A percentile compares a stretch with the other conserved stretches of the same genome.
Evolutionary conservation across 1,140 invertebrate genomes (phyloP).

Genomic region (Coenobita brevimanus): DNA sequence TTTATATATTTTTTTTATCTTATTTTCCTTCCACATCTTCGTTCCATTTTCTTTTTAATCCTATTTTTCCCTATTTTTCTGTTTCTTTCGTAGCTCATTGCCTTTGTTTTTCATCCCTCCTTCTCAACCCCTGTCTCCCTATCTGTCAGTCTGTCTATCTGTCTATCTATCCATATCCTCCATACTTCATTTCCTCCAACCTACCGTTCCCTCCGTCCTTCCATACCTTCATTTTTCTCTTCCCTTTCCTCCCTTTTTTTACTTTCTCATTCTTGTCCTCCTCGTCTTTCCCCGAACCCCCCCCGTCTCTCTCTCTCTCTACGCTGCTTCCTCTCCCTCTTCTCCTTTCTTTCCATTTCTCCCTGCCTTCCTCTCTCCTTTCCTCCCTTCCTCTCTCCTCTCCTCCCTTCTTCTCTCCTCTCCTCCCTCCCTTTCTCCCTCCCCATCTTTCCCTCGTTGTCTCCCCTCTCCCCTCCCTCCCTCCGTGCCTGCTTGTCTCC

Average conservation of each 20-base stretch:
- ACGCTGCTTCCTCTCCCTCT: not conserved
- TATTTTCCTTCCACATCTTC: not conserved
- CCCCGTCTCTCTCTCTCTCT: not conserved
- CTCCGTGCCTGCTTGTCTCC: not conserved
- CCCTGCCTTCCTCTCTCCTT: not conserved
- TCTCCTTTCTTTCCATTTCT: not conserved
- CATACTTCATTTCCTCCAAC: not conserved
- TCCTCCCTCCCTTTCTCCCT: conserved; percentile 2
- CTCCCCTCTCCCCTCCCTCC: not conserved
- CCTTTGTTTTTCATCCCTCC: not conserved
- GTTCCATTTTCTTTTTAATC: not conserved
- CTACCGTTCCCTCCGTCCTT: not conserved
- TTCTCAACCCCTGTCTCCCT: not conserved
- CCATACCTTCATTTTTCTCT: not conserved
- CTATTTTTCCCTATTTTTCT: not conserved
- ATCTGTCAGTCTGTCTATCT: not conserved
- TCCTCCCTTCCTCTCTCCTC: conserved; percentile 5
- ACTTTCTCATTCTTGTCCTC: not conserved
- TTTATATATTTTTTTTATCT: not conserved
- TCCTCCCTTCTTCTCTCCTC: conserved; percentile 6
- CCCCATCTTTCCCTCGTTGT: not conserved
- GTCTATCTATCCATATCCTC: not conserved
- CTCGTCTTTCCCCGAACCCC: not conserved
- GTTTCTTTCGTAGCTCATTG: not conserved
- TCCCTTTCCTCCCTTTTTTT: not conserved